Evolutionary conservation across 2,888 invertebrate genomes (phyloP).

Genomic region (Holacanthella duospinosa): DNA sequence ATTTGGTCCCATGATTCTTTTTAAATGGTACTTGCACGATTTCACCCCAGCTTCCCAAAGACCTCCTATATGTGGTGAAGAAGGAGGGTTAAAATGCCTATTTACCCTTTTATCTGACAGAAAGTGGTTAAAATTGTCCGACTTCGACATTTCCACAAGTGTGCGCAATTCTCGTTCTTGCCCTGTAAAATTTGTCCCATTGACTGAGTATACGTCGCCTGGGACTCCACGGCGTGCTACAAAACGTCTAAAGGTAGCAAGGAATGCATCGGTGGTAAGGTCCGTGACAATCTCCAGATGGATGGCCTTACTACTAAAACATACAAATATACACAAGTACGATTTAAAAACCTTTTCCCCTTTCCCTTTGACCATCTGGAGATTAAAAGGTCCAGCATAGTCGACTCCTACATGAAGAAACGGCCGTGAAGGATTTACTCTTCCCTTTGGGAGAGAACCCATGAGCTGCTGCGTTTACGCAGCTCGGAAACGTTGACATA

Average conservation of each 20-base stretch:
- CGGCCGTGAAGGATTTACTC: conserved; percentile 32
- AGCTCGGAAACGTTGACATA: conserved; percentile 17
- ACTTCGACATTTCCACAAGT: not conserved
- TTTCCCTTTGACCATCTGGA: conserved; percentile 20
- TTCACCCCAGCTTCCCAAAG: too few species aligned
- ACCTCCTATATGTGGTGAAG: conserved; percentile 22
- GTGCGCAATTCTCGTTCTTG: conserved; percentile 9
- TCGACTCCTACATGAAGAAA: conserved; percentile 34
- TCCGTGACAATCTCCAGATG: conserved; percentile 26
- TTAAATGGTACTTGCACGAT: conserved; percentile 17
- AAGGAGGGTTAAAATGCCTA: conserved; percentile 26
- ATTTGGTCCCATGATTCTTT: conserved; percentile 14
- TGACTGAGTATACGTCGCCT: conserved; percentile 17
- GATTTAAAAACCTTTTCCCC: conserved; percentile 23
- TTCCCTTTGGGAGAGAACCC: conserved; percentile 35
- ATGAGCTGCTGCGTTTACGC: conserved; percentile 30
- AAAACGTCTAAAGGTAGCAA: conserved; percentile 9
- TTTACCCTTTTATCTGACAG: conserved; percentile 10
- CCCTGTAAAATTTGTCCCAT: conserved; percentile 24
- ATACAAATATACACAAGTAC: conserved; percentile 39
- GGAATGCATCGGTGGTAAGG: conserved; percentile 11
- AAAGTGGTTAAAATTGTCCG: not conserved
- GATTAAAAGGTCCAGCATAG: conserved; percentile 22
- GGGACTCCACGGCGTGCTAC: conserved; percentile 10
- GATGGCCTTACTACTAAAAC: conserved; percentile 37